A percentile compares a stretch with the other conserved stretches of the same genome.
These are phyloP conservation scores for Sympetrum striolatum DNA, from an alignment of 2,888 invertebrate species.

Conservation along the genomic window DNA sequence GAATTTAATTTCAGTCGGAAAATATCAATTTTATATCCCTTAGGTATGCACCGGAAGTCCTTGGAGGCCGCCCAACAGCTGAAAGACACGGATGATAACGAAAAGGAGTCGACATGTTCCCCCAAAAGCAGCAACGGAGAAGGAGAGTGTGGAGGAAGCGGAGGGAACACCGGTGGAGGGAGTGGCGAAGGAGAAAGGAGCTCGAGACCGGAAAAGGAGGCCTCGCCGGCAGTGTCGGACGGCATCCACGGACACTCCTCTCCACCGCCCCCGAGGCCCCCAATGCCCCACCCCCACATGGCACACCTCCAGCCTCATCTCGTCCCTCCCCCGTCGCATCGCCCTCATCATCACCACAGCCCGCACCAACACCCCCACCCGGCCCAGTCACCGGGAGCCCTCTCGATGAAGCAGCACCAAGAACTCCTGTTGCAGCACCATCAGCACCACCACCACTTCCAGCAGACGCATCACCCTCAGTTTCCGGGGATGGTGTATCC, in stretches of 20 bases:
- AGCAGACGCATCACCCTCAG: conserved; percentile 58
- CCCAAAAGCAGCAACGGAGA: conserved; percentile 52
- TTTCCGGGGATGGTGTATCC: not conserved
- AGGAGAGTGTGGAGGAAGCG: conserved; percentile 53
- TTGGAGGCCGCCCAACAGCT: conserved; percentile 96
- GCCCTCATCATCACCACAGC: conserved; percentile 48
- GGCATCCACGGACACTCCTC: conserved; percentile 50
- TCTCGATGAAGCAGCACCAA: conserved; percentile 48
- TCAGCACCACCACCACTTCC: conserved; percentile 57
- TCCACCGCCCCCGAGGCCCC: conserved; percentile 48
- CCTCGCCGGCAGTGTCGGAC: conserved; percentile 54
- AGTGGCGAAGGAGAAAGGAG: conserved; percentile 4
- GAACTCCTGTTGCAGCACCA: conserved; percentile 56
- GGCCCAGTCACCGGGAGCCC: conserved; percentile 44
- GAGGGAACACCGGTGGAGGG: conserved; percentile 56
- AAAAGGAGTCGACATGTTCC: conserved; percentile 39
- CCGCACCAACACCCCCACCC: conserved; percentile 48
- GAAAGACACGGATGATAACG: conserved; percentile 68
- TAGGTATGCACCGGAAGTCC: conserved; percentile 99
- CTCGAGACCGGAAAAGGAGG: conserved; percentile 37
- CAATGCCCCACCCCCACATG: conserved; percentile 13
- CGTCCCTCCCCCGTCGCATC: conserved; percentile 48
- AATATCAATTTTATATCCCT: conserved; percentile 52
- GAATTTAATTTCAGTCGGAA: conserved; percentile 51
- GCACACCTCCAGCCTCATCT: conserved; percentile 51